A percentile compares a stretch with the other conserved stretches of the same genome.
Evolutionary conservation across 1,140 invertebrate species (phyloP).

Genomic region (Pteromalus puparum): DNA sequence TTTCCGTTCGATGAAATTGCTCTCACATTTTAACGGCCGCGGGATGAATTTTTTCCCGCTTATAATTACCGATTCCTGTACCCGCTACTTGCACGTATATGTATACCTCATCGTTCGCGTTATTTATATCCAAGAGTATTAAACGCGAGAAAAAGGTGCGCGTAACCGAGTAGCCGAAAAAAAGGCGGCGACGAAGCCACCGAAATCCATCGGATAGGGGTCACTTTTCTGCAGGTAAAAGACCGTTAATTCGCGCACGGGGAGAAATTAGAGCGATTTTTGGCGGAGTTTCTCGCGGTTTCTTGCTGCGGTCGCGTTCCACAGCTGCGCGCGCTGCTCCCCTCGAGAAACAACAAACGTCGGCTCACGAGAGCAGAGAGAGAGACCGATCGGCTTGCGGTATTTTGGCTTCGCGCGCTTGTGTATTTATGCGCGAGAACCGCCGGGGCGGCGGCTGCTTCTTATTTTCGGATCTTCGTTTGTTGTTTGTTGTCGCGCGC

Average conservation of each 20-base stretch:
- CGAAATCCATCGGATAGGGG: constrained; percentile 32
- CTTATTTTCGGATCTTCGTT: constrained; percentile 26
- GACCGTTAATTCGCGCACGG: constrained; percentile 24
- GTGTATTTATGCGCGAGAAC: constrained; percentile 30
- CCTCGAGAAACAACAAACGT: constrained; percentile 35
- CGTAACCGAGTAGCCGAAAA: not conserved
- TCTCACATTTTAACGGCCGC: not conserved
- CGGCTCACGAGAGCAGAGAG: not conserved
- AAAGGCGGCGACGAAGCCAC: not conserved
- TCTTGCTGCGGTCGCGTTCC: constrained; percentile 28
- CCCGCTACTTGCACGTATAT: not conserved
- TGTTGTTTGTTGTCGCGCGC: constrained; percentile 28
- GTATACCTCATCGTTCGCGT: too few relatives aligned
- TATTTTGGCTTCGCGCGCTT: constrained; percentile 28
- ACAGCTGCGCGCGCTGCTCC: not conserved
- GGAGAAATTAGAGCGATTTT: constrained; percentile 30
- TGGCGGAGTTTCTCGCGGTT: not conserved
- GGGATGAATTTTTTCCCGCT: not conserved
- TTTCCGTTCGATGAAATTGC: constrained; percentile 27
- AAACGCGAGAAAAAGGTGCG: not conserved
- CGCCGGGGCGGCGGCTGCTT: not conserved
- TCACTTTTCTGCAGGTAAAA: constrained; percentile 23
- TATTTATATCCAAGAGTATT: too few relatives aligned
- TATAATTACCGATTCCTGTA: not conserved
- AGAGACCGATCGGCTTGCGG: constrained; percentile 26